A percentile compares a stretch with the other conserved stretches of the same genome.
Conservation (phyloP, 30 jellyfish, hydroid and myxozoan genomes). For the Mastigias papua region DNA sequence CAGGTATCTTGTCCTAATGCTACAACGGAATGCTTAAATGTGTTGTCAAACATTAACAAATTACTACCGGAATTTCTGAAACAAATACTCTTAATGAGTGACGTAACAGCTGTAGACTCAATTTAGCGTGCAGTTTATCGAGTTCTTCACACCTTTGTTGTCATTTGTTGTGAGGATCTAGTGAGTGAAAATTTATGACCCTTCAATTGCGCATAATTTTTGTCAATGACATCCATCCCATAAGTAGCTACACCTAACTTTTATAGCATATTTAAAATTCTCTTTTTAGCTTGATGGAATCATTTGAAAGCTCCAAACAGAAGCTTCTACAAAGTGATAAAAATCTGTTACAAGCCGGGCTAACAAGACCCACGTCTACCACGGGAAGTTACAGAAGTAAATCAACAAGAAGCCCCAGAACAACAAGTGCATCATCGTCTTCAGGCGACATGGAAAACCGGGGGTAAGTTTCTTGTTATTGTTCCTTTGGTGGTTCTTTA, state of each 20-base stretch:
- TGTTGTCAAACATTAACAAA: background rate
- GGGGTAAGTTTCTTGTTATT: background rate
- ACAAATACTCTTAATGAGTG: background rate
- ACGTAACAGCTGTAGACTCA: background rate
- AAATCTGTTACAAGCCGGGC: constrained; percentile 89
- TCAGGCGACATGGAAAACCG: constrained; percentile 14
- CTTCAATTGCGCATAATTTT: background rate
- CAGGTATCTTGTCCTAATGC: constrained; percentile 51
- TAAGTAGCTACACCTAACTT: background rate
- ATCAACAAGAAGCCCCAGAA: constrained; percentile 66
- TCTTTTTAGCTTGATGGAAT: constrained; percentile 87
- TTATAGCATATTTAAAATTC: background rate
- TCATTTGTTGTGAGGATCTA: background rate
- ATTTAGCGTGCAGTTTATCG: no score
- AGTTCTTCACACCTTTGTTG: background rate
- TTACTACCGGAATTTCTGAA: background rate
- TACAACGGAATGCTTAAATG: background rate
- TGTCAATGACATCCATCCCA: background rate
- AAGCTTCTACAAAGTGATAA: constrained; percentile 93
- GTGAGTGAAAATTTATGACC: background rate
- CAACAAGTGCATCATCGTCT: constrained; percentile 67
- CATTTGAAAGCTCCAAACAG: constrained; percentile 91
- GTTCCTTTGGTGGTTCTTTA: no score
- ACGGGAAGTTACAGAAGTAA: constrained; percentile 53
- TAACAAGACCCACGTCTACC: constrained; percentile 78